Evolutionary conservation across 2,888 invertebrate species (phyloP), one percentile per base, ranked within the genome.

Genomic region (Oithona nana): DNA sequence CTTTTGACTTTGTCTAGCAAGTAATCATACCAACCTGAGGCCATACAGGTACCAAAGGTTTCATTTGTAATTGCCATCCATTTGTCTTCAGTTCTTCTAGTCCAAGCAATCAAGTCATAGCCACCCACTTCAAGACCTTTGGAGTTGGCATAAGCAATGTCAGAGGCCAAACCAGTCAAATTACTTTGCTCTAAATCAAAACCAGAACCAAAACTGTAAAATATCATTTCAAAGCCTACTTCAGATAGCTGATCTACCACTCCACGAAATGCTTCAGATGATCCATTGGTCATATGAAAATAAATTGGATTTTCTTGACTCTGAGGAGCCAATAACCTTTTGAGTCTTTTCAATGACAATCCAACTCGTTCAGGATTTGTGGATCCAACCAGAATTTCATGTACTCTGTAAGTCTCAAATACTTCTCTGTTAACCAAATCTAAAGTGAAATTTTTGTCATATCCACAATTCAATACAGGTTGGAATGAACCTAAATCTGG

Each of bases 191-290:
- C 57, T 1, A 57, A 28, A 29, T 57, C 28, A 29, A 57, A 57
- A 28, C 57, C 57, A 28, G 28, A 28, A n/a, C 57, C 57, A 29
- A 57, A 57, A 29, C 57, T 57, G 28, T 57, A 57, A 4, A 57
- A 28, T 11, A 57, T 24, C 57, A 57, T 57, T 28, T 57, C 57
- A 57, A 57, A 57, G 3, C 57, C 57, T n/a, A 57, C 57, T 29
- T 57, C 28, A n/a, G 29, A 24, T n/a, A 57, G 24, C 22, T 52
- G 54, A 24, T 52, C 54, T 13, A 52, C 26, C 2, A 16, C 39
- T 11, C 39, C 39, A 39, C 28, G 24, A 28, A 57, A 28, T 2
- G 28, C 30, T 28, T 24, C 28, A 13, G 57, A 57, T n/a, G 24
- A n/a, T 28, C 24, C 24, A 29, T 24, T n/a, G 3, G 57, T 57